phyloP scores from a whole-genome alignment of 1,140 invertebrate genomes.

The Bombus turneri region DNA sequence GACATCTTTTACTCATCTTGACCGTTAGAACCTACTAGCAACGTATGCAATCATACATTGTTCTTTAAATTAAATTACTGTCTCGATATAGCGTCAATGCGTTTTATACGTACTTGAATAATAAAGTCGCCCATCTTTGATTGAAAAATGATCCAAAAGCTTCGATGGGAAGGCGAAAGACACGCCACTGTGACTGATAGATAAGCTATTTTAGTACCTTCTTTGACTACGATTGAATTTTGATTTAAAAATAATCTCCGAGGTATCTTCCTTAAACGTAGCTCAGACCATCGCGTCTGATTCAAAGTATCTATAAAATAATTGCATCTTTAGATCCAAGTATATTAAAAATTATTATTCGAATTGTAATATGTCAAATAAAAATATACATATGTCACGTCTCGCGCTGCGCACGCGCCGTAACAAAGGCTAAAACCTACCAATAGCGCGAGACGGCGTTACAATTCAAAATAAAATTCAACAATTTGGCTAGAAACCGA shows the following conservation, averaged over 20 bases:
- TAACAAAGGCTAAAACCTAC: no score
- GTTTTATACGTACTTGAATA: slow-evolving; percentile 47
- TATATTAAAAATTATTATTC: no score
- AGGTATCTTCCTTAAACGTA: slow-evolving; percentile 61
- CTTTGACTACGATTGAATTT: slow-evolving; percentile 36
- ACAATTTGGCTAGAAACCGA: no score
- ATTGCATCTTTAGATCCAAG: not conserved
- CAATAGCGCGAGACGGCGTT: no score
- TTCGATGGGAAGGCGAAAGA: slow-evolving; percentile 33
- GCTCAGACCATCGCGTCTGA: slow-evolving; percentile 57
- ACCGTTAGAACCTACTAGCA: no score
- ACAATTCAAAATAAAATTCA: no score
- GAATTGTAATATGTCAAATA: no score
- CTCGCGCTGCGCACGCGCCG: no score
- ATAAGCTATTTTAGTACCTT: slow-evolving; percentile 17
- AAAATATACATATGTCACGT: no score
- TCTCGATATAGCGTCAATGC: not conserved
- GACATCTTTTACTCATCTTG: no score
- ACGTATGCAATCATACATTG: no score
- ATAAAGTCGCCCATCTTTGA: slow-evolving; percentile 67
- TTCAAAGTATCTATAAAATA: slow-evolving; percentile 49
- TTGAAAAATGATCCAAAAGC: slow-evolving; percentile 65
- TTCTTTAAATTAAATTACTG: not conserved
- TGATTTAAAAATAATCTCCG: slow-evolving; percentile 64
- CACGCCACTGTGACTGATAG: slow-evolving; percentile 62